Evolutionary conservation across 2,797 vertebrate genomes (phyloP).

Genomic region (Anas acuta): DNA sequence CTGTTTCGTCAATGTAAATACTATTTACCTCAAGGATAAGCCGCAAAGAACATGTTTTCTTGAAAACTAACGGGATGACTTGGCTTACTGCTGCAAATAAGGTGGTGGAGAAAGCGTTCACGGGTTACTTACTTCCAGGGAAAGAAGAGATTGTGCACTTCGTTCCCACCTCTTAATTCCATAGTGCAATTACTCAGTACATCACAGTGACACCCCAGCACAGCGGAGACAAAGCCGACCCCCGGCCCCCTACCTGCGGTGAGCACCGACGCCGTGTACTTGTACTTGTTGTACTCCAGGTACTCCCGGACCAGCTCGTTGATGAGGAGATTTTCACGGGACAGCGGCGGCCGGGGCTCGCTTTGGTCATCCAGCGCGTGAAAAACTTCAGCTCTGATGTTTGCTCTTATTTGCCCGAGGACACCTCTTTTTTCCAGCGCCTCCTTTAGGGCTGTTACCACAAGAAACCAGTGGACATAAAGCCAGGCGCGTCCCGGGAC

Average conservation of each 20-base stretch:
- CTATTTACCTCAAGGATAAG: neutral
- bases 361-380: slow-evolving; percentile 86
- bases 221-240: too few relatives aligned
- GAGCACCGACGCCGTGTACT: slow-evolving; percentile 87
- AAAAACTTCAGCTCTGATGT: slow-evolving; percentile 94
- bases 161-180: neutral
- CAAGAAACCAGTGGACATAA: neutral
- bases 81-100: neutral
- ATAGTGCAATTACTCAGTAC: neutral
- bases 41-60: neutral
- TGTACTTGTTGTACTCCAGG: slow-evolving; percentile 93
- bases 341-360: slow-evolving; percentile 82
- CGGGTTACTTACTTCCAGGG: neutral
- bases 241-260: slow-evolving; percentile 82
- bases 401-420: slow-evolving; percentile 88
- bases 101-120: neutral
- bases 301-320: slow-evolving; percentile 96
- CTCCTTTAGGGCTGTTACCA: slow-evolving; percentile 86
- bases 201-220: too few relatives aligned
- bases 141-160: neutral
- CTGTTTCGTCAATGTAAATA: neutral
- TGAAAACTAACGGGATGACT: neutral
- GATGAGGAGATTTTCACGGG: slow-evolving; percentile 92
- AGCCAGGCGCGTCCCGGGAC: fast-evolving
- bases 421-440: slow-evolving; percentile 91